phyloP scores from a whole-genome alignment of 2,113 vertebrate genomes.

The Ovibos moschatus region DNA sequence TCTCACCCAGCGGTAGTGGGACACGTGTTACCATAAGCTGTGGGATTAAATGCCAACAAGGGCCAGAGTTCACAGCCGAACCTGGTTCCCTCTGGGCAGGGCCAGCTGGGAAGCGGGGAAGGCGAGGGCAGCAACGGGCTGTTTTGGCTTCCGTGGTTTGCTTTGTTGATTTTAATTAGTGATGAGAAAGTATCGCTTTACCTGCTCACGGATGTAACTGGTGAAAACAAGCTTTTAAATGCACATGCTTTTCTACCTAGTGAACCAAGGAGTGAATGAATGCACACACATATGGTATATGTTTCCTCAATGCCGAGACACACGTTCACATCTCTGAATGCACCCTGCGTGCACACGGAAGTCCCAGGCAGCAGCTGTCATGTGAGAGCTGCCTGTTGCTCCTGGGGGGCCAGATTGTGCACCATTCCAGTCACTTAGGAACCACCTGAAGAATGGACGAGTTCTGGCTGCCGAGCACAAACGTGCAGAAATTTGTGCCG shows the following conservation, averaged over 20 bases:
- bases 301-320: background rate
- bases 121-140: background rate
- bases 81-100: background rate
- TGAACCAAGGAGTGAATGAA: background rate
- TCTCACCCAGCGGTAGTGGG: accelerated
- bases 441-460: too few relatives aligned
- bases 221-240: background rate
- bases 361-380: background rate
- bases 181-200: background rate
- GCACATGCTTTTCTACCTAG: background rate
- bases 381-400: background rate
- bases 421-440: background rate
- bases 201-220: too few relatives aligned
- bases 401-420: background rate
- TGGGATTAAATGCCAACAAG: background rate
- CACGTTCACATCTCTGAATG: background rate
- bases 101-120: background rate
- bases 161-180: background rate
- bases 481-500: background rate
- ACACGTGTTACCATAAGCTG: background rate
- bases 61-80: background rate
- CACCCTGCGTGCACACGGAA: background rate
- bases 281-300: accelerated
- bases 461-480: background rate
- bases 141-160: accelerated